phyloP scores from a whole-genome alignment of 1,140 invertebrate genomes.

The Drosophila navojoa region DNA sequence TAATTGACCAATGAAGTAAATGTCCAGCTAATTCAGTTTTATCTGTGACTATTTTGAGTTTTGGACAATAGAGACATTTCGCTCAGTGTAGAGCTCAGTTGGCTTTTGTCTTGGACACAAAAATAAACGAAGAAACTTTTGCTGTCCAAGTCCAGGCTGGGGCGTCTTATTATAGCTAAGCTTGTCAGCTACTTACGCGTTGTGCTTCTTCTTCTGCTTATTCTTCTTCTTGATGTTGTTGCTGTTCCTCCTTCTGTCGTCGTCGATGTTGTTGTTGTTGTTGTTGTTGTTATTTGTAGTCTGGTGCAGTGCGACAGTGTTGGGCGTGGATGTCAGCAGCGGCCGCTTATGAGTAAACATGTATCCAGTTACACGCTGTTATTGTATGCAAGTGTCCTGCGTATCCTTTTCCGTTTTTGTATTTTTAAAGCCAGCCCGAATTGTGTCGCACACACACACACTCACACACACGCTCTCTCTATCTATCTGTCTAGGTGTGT shows the following conservation, averaged over 20 bases:
- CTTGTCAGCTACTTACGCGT: conserved; percentile 67
- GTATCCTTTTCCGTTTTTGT: conserved; percentile 32
- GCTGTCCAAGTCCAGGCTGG: conserved; percentile 48
- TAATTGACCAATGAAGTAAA: no score
- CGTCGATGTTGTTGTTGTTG: conserved; percentile 15
- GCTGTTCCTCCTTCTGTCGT: conserved; percentile 15
- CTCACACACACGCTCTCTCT: not conserved
- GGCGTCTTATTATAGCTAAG: conserved; percentile 78
- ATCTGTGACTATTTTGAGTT: not conserved
- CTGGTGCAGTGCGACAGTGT: conserved; percentile 53
- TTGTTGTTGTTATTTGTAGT: conserved; percentile 34
- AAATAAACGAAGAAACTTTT: conserved; percentile 9
- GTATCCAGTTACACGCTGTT: conserved; percentile 69
- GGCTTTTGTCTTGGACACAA: conserved; percentile 54
- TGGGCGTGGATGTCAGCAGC: conserved; percentile 32
- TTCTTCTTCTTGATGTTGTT: conserved; percentile 18
- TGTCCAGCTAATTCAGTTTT: no score
- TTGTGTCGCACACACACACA: conserved; percentile 2
- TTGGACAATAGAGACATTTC: not conserved
- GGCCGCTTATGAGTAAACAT: conserved; percentile 70
- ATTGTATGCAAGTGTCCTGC: conserved; percentile 50
- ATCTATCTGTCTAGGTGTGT: conserved; percentile 16
- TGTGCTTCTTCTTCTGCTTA: conserved; percentile 43
- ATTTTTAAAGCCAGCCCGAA: conserved; percentile 31
- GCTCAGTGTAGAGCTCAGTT: conserved; percentile 1